Percentiles rank a stretch among this genome's conserved stretches.
Evolutionary conservation across 1,140 invertebrate species (phyloP).

Genomic region (Arion vulgaris): DNA sequence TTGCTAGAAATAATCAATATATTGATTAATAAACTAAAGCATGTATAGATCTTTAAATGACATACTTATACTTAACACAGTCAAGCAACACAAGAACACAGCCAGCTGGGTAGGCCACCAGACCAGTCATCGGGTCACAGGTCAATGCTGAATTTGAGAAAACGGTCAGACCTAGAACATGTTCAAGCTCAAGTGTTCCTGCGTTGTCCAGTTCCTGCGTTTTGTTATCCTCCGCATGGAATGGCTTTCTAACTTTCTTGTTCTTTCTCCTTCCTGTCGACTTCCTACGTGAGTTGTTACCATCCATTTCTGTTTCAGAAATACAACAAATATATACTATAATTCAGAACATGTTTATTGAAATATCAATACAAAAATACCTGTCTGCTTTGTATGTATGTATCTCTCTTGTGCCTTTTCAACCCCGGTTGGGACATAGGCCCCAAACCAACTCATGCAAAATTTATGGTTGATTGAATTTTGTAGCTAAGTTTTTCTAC

Average conservation of each 20-base stretch:
- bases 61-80: conserved; percentile 35
- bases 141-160: conserved; percentile 35
- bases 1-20: too few species aligned
- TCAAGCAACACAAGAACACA: conserved; percentile 27
- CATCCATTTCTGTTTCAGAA: conserved; percentile 17
- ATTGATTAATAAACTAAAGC: too few species aligned
- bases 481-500: too few species aligned
- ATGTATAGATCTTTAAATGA: background rate
- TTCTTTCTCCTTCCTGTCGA: background rate
- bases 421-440: too few species aligned
- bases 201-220: background rate
- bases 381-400: too few species aligned
- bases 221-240: background rate
- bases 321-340: background rate
- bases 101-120: conserved; percentile 32
- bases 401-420: too few species aligned
- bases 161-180: conserved; percentile 32
- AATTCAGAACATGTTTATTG: too few species aligned
- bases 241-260: background rate
- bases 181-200: conserved; percentile 8
- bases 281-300: background rate
- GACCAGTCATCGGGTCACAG: conserved; percentile 16
- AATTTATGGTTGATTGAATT: too few species aligned
- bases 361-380: too few species aligned
- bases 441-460: too few species aligned